Conservation (phyloP, 2,888 invertebrate genomes). For the Meliscaeva auricollis region DNA sequence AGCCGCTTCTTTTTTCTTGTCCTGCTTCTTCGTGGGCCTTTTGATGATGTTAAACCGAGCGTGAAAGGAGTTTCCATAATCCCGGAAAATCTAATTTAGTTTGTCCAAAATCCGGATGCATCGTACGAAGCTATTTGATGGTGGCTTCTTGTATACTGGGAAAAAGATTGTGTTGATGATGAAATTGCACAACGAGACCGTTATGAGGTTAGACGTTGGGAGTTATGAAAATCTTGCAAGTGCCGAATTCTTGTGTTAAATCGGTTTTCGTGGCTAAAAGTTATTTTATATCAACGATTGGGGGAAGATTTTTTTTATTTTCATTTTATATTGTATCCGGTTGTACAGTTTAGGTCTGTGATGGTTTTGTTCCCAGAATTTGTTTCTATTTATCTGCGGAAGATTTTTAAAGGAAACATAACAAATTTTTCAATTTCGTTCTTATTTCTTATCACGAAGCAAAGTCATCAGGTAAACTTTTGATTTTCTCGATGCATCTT, state of each 20-base stretch:
- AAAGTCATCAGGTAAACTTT: too few relatives aligned
- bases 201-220: not conserved
- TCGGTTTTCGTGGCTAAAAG: slow-evolving; percentile 12
- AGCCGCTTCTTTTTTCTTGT: not conserved
- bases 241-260: slow-evolving; percentile 27
- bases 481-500: too few relatives aligned
- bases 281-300: not conserved
- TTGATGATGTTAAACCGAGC: slow-evolving; percentile 70
- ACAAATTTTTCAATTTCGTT: too few relatives aligned
- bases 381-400: too few relatives aligned
- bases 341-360: not conserved
- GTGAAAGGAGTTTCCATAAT: slow-evolving; percentile 73
- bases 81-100: slow-evolving; percentile 75
- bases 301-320: slow-evolving; percentile 13
- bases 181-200: slow-evolving; percentile 34
- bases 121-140: not conserved
- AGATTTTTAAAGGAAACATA: too few relatives aligned
- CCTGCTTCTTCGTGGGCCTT: slow-evolving; percentile 54
- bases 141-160: not conserved
- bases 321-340: slow-evolving; percentile 32
- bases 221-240: slow-evolving; percentile 49
- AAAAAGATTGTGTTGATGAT: slow-evolving; percentile 47
- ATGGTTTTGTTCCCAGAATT: too few relatives aligned
- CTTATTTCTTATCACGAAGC: too few relatives aligned
- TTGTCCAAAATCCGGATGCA: slow-evolving; percentile 60